Evolutionary conservation across 2,888 invertebrate species (phyloP).

Genomic region (Dichetophora obliterata): DNA sequence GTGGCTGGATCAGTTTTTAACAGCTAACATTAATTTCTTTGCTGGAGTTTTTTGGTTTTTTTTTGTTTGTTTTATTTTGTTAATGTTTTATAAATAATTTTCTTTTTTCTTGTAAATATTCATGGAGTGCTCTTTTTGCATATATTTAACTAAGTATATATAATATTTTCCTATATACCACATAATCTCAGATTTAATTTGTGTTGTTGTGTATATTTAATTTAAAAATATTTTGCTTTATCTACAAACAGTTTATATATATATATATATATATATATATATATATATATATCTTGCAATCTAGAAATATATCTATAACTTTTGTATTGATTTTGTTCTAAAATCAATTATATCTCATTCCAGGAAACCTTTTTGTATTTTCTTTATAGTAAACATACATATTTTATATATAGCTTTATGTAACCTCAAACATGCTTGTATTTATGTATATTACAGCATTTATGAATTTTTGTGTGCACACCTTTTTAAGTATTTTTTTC

Average conservation of each 20-base stretch:
- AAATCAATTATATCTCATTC: slow-evolving; percentile 7
- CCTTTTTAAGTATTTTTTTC: slow-evolving; percentile 44
- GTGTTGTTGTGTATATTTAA: slow-evolving; percentile 32
- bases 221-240: slow-evolving; percentile 24
- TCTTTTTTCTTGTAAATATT: slow-evolving; percentile 21
- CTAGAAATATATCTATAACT: neutral
- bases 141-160: slow-evolving; percentile 44
- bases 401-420: no score
- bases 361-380: slow-evolving; percentile 40
- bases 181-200: slow-evolving; percentile 56
- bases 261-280: no score
- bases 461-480: slow-evolving; percentile 24
- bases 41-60: neutral
- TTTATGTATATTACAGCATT: neutral
- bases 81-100: slow-evolving; percentile 37
- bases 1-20: neutral
- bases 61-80: neutral
- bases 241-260: slow-evolving; percentile 13
- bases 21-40: neutral
- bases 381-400: slow-evolving; percentile 3
- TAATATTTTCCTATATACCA: slow-evolving; percentile 43
- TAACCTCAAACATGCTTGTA: neutral
- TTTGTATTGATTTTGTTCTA: neutral
- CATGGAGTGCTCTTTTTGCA: slow-evolving; percentile 13
- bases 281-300: slow-evolving; percentile 47